Percentiles rank a stretch among this genome's conserved stretches.
Evolutionary conservation across 2,888 invertebrate species (phyloP).

Genomic region (Heliconius ismenius): DNA sequence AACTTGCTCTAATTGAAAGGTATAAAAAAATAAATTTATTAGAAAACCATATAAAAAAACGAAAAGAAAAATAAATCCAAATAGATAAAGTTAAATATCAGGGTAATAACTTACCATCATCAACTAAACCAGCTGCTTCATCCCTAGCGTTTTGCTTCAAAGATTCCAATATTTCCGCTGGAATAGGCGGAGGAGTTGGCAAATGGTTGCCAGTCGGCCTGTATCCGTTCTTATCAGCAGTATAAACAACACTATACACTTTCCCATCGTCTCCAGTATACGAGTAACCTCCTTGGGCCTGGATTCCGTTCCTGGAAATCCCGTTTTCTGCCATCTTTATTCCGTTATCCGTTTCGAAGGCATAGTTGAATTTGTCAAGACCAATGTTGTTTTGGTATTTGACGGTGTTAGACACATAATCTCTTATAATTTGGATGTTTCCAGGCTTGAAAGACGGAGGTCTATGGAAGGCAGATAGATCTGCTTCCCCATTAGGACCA

Average conservation of each 20-base stretch:
- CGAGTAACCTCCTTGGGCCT: slow-evolving; percentile 67
- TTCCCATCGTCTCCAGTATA: slow-evolving; percentile 72
- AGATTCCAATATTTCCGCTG: slow-evolving; percentile 65
- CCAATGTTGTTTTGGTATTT: slow-evolving; percentile 63
- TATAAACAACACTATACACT: slow-evolving; percentile 68
- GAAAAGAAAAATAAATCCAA: neutral
- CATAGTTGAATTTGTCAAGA: slow-evolving; percentile 61
- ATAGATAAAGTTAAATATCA: neutral
- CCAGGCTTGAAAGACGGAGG: slow-evolving; percentile 20
- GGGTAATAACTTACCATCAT: slow-evolving; percentile 66
- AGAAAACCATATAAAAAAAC: no score
- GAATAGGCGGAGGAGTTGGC: slow-evolving; percentile 71
- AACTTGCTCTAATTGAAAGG: neutral
- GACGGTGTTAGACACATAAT: slow-evolving; percentile 58
- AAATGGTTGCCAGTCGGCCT: slow-evolving; percentile 67
- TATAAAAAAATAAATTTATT: neutral
- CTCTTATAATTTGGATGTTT: slow-evolving; percentile 55
- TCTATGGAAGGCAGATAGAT: slow-evolving; percentile 32
- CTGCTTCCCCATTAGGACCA: slow-evolving; percentile 15
- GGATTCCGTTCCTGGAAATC: slow-evolving; percentile 60
- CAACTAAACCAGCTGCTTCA: slow-evolving; percentile 66
- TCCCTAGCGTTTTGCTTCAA: slow-evolving; percentile 69
- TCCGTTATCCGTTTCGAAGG: slow-evolving; percentile 70
- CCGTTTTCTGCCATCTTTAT: slow-evolving; percentile 67
- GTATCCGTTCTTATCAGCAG: slow-evolving; percentile 68